Percentiles rank a stretch among this genome's conserved stretches.
Conservation (phyloP, 2,797 vertebrate species). For the Melanogrammus aeglefinus region DNA sequence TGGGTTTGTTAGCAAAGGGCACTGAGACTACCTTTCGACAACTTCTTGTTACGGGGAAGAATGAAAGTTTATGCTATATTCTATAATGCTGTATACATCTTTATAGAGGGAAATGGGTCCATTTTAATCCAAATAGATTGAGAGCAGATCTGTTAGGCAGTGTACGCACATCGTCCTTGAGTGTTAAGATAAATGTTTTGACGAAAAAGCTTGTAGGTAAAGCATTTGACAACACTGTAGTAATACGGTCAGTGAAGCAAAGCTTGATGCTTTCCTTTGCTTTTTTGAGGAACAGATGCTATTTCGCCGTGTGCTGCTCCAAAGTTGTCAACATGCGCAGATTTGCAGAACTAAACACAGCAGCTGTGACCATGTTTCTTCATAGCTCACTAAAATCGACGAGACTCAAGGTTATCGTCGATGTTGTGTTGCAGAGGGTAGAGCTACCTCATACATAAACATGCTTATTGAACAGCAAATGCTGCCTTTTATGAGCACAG, state of each 20-base stretch:
- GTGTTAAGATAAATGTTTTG: neutral
- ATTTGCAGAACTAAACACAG: neutral
- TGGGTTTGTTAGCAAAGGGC: neutral
- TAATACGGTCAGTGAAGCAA: neutral
- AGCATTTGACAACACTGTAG: neutral
- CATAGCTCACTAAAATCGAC: neutral
- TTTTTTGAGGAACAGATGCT: neutral
- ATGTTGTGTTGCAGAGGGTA: neutral
- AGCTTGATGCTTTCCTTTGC: neutral
- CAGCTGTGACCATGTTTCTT: neutral
- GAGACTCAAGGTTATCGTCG: neutral
- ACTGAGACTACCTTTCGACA: neutral
- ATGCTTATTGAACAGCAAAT: neutral
- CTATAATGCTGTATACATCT: neutral
- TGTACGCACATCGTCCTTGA: neutral
- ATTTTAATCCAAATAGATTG: neutral
- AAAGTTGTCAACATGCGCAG: neutral
- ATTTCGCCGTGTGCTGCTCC: neutral
- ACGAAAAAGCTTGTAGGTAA: neutral
- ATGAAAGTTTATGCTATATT: neutral
- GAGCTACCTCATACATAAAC: neutral
- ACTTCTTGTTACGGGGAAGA: neutral
- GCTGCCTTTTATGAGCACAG: neutral
- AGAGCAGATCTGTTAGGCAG: neutral
- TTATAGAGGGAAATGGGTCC: neutral